phyloP scores from a whole-genome alignment of 1,140 invertebrate genomes.

The Trypoxylus dichotomus region DNA sequence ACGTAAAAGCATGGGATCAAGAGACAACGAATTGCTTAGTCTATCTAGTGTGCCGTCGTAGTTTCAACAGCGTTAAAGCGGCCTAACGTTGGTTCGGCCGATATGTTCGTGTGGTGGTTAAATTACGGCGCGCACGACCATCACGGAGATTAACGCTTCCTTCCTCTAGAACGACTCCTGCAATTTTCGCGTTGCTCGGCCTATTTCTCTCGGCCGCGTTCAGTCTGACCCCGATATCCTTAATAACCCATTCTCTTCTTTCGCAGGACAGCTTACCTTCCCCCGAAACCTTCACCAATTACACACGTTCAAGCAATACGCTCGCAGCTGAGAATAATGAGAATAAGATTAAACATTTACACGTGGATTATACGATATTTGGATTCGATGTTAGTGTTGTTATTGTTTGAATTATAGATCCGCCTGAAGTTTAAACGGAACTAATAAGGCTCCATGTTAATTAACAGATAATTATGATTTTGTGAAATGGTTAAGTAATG shows the following conservation, averaged over 20 bases:
- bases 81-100: not conserved
- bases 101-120: not conserved
- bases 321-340: not conserved
- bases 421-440: not conserved
- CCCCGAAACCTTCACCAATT: not conserved
- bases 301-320: not conserved
- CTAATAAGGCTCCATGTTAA: not conserved
- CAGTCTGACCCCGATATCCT: not conserved
- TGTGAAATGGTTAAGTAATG: not conserved
- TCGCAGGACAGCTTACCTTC: not conserved
- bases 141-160: not conserved
- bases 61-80: not conserved
- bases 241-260: not conserved
- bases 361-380: not conserved
- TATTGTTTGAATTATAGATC: too few species aligned
- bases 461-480: not conserved
- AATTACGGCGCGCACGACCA: not conserved
- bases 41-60: not conserved
- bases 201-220: not conserved
- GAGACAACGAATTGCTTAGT: not conserved
- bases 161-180: not conserved
- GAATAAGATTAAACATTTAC: not conserved
- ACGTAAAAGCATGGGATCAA: not conserved
- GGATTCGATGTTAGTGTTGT: not conserved
- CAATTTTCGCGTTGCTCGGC: slow-evolving; percentile 1